Evolutionary conservation across 2,888 invertebrate species (phyloP).

Genomic region (Epinotia bilunana): DNA sequence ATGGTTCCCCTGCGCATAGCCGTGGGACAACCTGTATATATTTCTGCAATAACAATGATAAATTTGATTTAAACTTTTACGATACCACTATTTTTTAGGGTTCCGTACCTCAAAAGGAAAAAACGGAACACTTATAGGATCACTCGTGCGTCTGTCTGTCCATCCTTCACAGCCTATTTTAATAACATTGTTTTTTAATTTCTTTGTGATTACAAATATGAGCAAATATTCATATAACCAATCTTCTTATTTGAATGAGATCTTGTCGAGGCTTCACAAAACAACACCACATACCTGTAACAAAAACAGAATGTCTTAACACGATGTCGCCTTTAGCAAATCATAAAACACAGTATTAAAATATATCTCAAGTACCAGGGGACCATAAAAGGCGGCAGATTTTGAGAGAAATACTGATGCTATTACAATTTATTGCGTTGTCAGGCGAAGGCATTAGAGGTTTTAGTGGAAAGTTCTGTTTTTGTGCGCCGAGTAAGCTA

Average conservation of each 20-base stretch:
- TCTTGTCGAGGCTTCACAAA: neutral
- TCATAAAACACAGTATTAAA: conserved; percentile 42
- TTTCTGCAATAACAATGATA: too few relatives aligned
- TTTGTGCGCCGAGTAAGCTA: neutral
- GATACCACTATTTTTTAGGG: too few relatives aligned
- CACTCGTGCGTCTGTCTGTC: too few relatives aligned
- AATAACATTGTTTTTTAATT: too few relatives aligned
- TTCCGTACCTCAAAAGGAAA: too few relatives aligned
- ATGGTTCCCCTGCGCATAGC: too few relatives aligned
- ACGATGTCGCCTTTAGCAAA: conserved; percentile 37
- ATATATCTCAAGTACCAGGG: conserved; percentile 35
- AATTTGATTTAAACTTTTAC: too few relatives aligned
- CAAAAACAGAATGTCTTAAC: conserved; percentile 21
- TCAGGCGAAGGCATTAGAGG: conserved; percentile 25
- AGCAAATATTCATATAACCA: neutral
- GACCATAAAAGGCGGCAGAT: conserved; percentile 39
- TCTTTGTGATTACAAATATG: too few relatives aligned
- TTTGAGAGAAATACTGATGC: conserved; percentile 40
- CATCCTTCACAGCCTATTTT: too few relatives aligned
- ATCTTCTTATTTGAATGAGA: neutral
- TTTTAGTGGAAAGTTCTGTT: conserved; percentile 9
- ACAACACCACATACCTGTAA: conserved; percentile 36
- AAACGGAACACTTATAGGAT: too few relatives aligned
- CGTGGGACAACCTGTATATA: too few relatives aligned
- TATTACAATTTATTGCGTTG: conserved; percentile 41